Evolutionary conservation across 2,797 vertebrate species (phyloP).

Genomic region (Sebastes oblongus): DNA sequence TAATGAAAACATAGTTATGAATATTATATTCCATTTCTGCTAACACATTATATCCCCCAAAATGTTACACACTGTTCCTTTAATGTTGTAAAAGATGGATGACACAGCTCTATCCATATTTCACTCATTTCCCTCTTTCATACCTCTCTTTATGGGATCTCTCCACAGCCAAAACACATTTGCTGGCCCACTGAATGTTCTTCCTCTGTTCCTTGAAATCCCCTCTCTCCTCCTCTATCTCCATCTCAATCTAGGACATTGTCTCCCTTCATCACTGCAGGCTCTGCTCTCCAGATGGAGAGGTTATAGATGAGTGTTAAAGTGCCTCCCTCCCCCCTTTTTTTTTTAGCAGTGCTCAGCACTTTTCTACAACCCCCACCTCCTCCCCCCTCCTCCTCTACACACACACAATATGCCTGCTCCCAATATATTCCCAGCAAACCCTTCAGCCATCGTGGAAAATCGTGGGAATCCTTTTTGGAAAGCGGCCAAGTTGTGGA

Average conservation of each 20-base stretch:
- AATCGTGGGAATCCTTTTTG: conserved; percentile 54
- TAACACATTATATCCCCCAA: too few species aligned
- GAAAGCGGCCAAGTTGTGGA: conserved; percentile 25
- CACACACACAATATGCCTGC: neutral
- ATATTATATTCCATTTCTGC: too few species aligned
- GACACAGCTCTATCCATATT: conserved; percentile 13
- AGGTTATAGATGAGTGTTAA: conserved; percentile 48
- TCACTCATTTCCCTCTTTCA: conserved; percentile 17
- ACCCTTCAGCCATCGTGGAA: conserved; percentile 42
- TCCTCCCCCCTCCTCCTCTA: neutral
- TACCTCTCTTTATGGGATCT: neutral
- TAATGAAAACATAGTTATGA: too few species aligned
- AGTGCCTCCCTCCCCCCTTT: neutral
- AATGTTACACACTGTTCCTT: too few species aligned
- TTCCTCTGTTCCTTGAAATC: conserved; percentile 43
- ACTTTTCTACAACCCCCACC: neutral
- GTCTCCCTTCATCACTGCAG: conserved; percentile 32
- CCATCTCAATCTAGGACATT: conserved; percentile 42
- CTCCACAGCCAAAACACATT: conserved; percentile 13
- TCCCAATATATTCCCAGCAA: conserved; percentile 40
- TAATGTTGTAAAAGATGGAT: neutral
- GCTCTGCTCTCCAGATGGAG: conserved; percentile 60
- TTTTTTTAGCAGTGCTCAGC: conserved; percentile 25
- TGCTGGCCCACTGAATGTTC: conserved; percentile 17
- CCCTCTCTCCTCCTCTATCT: neutral